Conservation (phyloP, 2,113 vertebrate genomes). For the Ailurus styani region DNA sequence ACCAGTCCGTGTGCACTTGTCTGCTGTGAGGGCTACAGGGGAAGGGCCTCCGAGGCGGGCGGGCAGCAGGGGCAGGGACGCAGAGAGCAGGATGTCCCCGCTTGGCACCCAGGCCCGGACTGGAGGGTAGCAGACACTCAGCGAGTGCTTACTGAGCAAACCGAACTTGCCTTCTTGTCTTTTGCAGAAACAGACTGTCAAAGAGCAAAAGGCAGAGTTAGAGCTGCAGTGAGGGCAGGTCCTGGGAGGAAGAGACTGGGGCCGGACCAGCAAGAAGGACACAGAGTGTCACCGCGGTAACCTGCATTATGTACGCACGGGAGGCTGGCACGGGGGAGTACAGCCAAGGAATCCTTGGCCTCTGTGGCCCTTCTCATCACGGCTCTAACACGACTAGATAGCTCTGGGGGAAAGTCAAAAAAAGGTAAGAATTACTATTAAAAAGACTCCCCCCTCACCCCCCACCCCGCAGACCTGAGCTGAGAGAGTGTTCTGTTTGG, state of each 20-base stretch:
- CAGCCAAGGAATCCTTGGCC: background rate
- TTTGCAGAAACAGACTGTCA: background rate
- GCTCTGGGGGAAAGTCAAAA: background rate
- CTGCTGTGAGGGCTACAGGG: accelerated
- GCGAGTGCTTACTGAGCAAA: background rate
- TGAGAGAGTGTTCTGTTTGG: background rate
- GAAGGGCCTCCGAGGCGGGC: background rate
- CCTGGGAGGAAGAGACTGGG: background rate
- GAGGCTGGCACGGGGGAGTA: background rate
- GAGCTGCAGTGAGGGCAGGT: background rate
- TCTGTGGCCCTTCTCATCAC: accelerated
- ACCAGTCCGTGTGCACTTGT: accelerated
- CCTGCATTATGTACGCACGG: accelerated
- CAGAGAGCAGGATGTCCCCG: background rate
- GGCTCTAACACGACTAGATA: background rate
- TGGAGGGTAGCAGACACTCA: accelerated
- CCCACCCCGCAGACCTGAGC: background rate
- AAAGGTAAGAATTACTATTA: accelerated
- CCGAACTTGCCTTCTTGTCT: background rate
- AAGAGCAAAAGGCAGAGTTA: background rate
- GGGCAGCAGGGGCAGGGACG: accelerated
- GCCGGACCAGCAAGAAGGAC: background rate
- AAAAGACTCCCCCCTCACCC: background rate
- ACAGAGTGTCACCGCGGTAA: background rate
- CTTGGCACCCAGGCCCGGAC: accelerated